A percentile compares a stretch with the other conserved stretches of the same genome.
Conservation (phyloP, 1,140 invertebrate genomes). For the Trichogramma pretiosum region DNA sequence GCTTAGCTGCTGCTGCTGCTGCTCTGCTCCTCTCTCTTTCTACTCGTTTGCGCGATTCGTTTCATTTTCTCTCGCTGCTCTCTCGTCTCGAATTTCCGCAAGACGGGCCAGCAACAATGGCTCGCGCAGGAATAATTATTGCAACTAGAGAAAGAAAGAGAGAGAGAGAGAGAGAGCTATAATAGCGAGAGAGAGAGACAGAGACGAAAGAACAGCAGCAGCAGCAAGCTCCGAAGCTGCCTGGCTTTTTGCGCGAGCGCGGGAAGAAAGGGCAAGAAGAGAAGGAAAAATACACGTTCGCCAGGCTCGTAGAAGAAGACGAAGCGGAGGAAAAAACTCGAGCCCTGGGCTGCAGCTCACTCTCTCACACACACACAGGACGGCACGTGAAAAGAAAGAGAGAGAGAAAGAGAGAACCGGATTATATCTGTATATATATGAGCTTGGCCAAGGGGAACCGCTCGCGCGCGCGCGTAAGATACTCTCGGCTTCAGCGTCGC, state of each 20-base stretch:
- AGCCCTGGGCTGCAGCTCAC: no score
- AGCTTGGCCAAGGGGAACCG: no score
- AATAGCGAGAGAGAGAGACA: slow-evolving; percentile 7
- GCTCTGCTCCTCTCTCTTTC: not conserved
- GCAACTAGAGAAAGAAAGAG: slow-evolving; percentile 6
- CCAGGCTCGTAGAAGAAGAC: not conserved
- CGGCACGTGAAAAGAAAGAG: no score
- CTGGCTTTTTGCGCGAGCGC: no score
- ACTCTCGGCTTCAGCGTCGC: not conserved
- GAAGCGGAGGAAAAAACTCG: slow-evolving; percentile 1
- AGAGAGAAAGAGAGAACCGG: slow-evolving; percentile 10
- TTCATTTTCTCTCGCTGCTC: slow-evolving; percentile 17
- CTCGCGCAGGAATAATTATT: slow-evolving; percentile 19
- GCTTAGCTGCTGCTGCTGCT: not conserved
- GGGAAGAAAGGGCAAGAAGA: no score
- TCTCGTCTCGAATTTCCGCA: slow-evolving; percentile 20
- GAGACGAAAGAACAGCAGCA: slow-evolving; percentile 2
- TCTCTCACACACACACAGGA: no score
- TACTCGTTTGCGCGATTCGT: slow-evolving; percentile 14
- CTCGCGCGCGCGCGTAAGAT: no score
- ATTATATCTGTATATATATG: slow-evolving; percentile 15
- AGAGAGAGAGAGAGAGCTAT: slow-evolving; percentile 1
- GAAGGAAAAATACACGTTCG: not conserved
- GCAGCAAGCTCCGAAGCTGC: not conserved
- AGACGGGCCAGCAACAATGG: slow-evolving; percentile 19